Conservation (phyloP, 2,888 invertebrate species). For the Melieria picta region DNA sequence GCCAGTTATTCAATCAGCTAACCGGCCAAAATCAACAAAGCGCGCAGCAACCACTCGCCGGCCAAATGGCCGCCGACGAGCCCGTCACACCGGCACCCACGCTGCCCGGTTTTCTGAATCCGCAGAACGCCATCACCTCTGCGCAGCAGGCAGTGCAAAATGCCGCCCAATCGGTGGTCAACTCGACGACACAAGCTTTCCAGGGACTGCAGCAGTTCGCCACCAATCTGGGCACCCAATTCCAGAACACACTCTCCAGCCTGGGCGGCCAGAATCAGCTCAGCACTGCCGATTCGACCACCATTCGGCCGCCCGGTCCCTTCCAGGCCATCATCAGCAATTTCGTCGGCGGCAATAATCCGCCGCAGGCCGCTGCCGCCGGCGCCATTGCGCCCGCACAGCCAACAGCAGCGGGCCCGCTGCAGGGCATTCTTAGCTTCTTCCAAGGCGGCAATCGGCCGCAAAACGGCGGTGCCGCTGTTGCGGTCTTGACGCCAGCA, state of each 20-base stretch:
- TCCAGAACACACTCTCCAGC: constrained; percentile 57
- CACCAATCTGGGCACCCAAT: constrained; percentile 54
- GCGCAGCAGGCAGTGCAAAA: constrained; percentile 51
- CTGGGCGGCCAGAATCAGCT: constrained; percentile 50
- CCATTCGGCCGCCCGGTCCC: constrained; percentile 59
- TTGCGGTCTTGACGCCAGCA: constrained; percentile 27
- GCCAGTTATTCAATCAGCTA: constrained; percentile 58
- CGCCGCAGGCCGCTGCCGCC: constrained; percentile 43
- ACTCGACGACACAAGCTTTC: constrained; percentile 56
- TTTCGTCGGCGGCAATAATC: constrained; percentile 55
- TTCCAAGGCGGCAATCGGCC: constrained; percentile 61
- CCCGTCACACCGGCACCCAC: constrained; percentile 48
- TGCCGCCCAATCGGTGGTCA: constrained; percentile 54
- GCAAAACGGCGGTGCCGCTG: constrained; percentile 41
- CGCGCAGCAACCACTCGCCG: constrained; percentile 23
- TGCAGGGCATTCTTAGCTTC: constrained; percentile 60
- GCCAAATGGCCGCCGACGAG: constrained; percentile 44
- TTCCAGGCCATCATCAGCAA: constrained; percentile 59
- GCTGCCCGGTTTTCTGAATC: constrained; percentile 55
- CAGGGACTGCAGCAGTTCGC: constrained; percentile 59
- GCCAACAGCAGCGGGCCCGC: constrained; percentile 51
- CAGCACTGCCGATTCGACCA: constrained; percentile 47
- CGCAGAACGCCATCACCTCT: constrained; percentile 50
- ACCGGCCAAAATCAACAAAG: constrained; percentile 44
- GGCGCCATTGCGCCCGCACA: constrained; percentile 44